phyloP scores from a whole-genome alignment of 2,797 vertebrate genomes.

The Betta splendens region DNA sequence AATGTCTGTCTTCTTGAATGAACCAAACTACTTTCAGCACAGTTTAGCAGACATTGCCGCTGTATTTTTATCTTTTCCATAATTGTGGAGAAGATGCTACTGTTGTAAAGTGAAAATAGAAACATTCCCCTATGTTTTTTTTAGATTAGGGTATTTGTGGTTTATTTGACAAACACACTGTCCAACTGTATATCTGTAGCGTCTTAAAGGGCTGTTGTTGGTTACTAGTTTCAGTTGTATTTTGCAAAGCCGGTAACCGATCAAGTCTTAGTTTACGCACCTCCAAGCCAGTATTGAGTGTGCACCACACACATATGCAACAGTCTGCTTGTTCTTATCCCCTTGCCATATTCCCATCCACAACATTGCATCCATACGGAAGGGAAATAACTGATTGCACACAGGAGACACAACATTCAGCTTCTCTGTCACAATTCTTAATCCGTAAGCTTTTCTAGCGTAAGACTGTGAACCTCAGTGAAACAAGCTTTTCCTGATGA shows the following conservation, averaged over 20 bases:
- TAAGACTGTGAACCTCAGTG: constrained; percentile 46
- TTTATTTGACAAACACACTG: background rate
- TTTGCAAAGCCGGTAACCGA: constrained; percentile 1
- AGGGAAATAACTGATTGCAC: constrained; percentile 23
- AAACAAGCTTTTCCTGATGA: constrained; percentile 30
- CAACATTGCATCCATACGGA: constrained; percentile 29
- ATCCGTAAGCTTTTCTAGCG: constrained; percentile 25
- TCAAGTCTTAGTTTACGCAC: constrained; percentile 30
- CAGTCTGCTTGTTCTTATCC: constrained; percentile 7
- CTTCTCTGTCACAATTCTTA: constrained; percentile 43
- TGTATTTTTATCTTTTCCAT: too few relatives aligned
- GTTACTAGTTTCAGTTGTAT: background rate
- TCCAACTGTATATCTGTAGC: background rate
- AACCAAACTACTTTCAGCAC: too few relatives aligned
- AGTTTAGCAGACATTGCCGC: too few relatives aligned
- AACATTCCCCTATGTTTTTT: background rate
- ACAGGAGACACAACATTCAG: constrained; percentile 28
- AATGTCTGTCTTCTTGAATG: too few relatives aligned
- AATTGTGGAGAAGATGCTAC: background rate
- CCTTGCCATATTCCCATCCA: constrained; percentile 7
- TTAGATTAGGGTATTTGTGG: too few relatives aligned
- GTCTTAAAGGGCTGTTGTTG: background rate
- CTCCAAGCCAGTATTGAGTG: constrained; percentile 45
- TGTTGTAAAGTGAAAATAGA: background rate
- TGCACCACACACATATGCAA: constrained; percentile 1